Conservation (phyloP, 2,888 invertebrate genomes). For the Schizaphis graminum region DNA sequence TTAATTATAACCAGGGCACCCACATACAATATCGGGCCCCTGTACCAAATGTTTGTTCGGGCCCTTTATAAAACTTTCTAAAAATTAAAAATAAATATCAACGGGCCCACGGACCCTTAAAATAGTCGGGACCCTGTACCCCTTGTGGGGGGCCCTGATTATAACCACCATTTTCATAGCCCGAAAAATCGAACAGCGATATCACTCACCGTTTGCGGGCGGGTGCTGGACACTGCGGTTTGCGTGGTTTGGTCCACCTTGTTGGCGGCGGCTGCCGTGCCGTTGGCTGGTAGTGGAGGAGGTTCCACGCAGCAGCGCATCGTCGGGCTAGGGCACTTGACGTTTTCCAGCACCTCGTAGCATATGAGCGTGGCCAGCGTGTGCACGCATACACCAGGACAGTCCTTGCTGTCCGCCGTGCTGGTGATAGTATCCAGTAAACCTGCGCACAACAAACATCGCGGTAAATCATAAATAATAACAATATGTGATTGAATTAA, state of each 20-base stretch:
- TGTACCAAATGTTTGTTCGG: too few relatives aligned
- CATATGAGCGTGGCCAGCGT: slow-evolving; percentile 88
- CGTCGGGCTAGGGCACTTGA: slow-evolving; percentile 82
- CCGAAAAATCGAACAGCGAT: neutral
- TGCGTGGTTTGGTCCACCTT: slow-evolving; percentile 68
- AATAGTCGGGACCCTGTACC: too few relatives aligned
- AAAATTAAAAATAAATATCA: too few relatives aligned
- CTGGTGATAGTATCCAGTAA: slow-evolving; percentile 87
- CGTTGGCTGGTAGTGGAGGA: slow-evolving; percentile 67
- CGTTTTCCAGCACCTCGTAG: slow-evolving; percentile 85
- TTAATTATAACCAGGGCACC: too few relatives aligned
- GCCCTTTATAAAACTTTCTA: too few relatives aligned
- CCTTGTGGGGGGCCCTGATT: too few relatives aligned
- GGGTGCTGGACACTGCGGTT: slow-evolving; percentile 17
- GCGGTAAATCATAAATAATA: neutral
- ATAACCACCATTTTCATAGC: too few relatives aligned
- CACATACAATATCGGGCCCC: too few relatives aligned
- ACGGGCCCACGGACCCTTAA: too few relatives aligned
- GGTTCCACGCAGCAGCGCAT: slow-evolving; percentile 90
- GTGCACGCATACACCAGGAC: slow-evolving; percentile 91
- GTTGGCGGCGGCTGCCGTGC: slow-evolving; percentile 66
- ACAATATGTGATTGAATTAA: too few relatives aligned
- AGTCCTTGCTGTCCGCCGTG: slow-evolving; percentile 87
- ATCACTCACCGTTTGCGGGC: slow-evolving; percentile 43
- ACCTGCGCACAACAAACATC: slow-evolving; percentile 73